Evolutionary conservation across 2,113 vertebrate genomes (phyloP), one percentile per base, ranked within the genome.

Genomic region (Forbesichthys papilliferus): DNA sequence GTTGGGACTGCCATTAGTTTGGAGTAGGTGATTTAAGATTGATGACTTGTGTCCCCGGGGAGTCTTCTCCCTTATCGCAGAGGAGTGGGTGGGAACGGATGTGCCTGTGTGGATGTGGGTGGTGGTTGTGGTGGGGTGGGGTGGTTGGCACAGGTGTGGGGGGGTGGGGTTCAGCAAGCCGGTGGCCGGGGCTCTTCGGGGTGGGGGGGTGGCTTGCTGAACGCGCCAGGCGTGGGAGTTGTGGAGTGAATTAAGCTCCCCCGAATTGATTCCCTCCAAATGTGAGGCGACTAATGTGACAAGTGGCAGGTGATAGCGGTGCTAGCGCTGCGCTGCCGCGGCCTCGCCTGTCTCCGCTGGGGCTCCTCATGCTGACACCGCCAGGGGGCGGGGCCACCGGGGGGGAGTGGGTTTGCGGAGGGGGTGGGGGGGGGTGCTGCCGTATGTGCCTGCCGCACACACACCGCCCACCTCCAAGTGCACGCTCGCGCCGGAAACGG

Each of bases 251-350:
- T 93, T 93, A 91, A 88, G 92, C 88, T 90, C 73, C 53, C 59
- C 85, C 67, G 88, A 91, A 91, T 93, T 93, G 90, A 93, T 93
- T 93, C 91, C 88, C 87, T 88, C 90, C 88, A 93, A 92, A 93
- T 91, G 82, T 85, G 86, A 92, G 90, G 87, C 86, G 89, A 92
- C 90, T 93, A 91, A 92, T 90, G 90, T 91, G 91, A 93, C 91
- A 93, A 91, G 91, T 90, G 87, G 87, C 92, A 91, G 90, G 90
- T 91, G 16, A 16, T 16, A 16, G 16, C 16, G 16, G 92, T 87
- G 90, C 16, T 16, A 92, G 88, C 86, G 84, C 80, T 82, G 82
- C 86, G 86, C 70, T 54, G 70, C 82, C 16, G 16, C 77, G 69
- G 93, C 92, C 91, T 91, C 88, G 92, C 90, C 89, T 16, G 16